Evolutionary conservation across 1,140 invertebrate genomes (phyloP).

Genomic region (Nautilus pompilius): DNA sequence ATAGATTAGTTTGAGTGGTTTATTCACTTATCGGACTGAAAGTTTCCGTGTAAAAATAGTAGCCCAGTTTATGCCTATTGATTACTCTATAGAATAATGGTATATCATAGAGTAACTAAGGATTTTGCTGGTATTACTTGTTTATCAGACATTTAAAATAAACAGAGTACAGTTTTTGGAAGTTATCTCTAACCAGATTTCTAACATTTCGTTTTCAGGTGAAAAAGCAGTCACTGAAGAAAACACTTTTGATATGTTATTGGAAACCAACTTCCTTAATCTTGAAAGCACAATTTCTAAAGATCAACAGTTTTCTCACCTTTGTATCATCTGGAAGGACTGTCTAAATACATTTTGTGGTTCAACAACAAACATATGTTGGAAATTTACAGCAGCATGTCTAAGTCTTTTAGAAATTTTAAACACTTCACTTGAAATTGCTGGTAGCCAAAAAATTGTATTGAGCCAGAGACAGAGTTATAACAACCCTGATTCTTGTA

Average conservation of each 20-base stretch:
- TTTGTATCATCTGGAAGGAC: background rate
- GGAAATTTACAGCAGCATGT: constrained; percentile 1
- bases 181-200: too few relatives aligned
- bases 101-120: too few relatives aligned
- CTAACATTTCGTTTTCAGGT: background rate
- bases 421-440: background rate
- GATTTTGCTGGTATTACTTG: too few relatives aligned
- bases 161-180: too few relatives aligned
- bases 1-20: too few relatives aligned
- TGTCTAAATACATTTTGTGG: background rate
- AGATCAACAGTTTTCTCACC: background rate
- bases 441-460: background rate
- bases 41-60: too few relatives aligned
- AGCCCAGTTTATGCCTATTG: too few relatives aligned
- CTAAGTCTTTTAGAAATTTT: background rate
- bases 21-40: too few relatives aligned
- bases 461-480: background rate
- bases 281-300: background rate
- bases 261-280: background rate
- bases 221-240: background rate
- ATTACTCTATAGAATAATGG: too few relatives aligned
- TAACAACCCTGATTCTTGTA: constrained; percentile 10
- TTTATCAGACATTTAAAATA: too few relatives aligned
- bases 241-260: background rate
- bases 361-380: background rate